phyloP scores from a whole-genome alignment of 1,140 invertebrate genomes.

The Agrypnia vestita region DNA sequence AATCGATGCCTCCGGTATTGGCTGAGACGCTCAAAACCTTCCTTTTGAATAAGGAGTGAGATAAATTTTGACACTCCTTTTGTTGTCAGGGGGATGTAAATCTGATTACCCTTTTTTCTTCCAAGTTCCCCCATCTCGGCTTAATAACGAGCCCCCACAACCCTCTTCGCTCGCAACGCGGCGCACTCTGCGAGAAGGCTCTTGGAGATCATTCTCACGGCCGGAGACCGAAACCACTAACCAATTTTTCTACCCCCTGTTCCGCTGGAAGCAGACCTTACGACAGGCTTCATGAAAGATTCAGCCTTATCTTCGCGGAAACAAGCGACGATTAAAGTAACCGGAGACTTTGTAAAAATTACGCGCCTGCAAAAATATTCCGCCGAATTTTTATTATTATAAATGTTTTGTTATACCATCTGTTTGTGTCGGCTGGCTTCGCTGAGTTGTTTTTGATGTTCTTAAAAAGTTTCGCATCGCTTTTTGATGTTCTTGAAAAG shows the following conservation, averaged over 20 bases:
- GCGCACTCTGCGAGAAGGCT: not conserved
- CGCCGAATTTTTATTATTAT: too few species aligned
- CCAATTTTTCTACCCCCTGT: constrained; percentile 54
- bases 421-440: too few species aligned
- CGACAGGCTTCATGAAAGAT: constrained; percentile 55
- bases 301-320: constrained; percentile 23
- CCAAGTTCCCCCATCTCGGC: constrained; percentile 9
- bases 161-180: not conserved
- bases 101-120: constrained; percentile 56
- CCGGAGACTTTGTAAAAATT: too few species aligned
- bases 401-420: too few species aligned
- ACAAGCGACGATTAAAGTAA: constrained; percentile 8
- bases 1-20: not conserved
- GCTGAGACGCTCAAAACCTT: not conserved
- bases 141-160: constrained; percentile 1
- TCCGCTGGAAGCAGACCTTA: constrained; percentile 47
- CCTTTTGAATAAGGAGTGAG: not conserved
- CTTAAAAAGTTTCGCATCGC: too few species aligned
- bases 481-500: too few species aligned
- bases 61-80: constrained; percentile 46
- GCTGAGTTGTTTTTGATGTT: too few species aligned
- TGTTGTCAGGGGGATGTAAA: constrained; percentile 52
- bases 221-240: constrained; percentile 50
- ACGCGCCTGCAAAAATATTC: too few species aligned
- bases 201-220: not conserved